A percentile compares a stretch with the other conserved stretches of the same genome.
Conservation (phyloP, 2,113 vertebrate species). For the Miniopterus natalensis region DNA sequence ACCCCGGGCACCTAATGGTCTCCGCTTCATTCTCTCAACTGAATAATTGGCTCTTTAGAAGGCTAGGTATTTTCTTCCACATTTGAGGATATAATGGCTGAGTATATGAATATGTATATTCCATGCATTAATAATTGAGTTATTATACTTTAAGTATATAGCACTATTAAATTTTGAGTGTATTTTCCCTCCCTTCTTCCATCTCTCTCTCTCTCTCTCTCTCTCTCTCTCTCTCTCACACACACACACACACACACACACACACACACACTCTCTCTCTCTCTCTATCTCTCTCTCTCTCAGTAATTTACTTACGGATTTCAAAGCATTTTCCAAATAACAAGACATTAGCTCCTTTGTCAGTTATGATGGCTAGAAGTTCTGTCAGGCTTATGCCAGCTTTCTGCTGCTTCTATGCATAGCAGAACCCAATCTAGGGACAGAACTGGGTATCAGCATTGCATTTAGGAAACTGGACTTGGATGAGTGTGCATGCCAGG, state of each 20-base stretch:
- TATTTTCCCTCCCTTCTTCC: not conserved
- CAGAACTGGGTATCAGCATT: not conserved
- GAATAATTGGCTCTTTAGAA: constrained; percentile 24
- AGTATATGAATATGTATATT: not conserved
- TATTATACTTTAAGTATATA: constrained; percentile 11
- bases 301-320: not conserved
- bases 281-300: not conserved
- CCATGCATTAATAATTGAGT: not conserved
- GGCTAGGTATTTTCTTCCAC: not conserved
- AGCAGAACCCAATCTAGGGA: not conserved
- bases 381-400: not conserved
- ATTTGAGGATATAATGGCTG: not conserved
- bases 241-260: not conserved
- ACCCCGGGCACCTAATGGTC: rapidly evolving
- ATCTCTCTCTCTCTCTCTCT: not conserved
- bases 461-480: constrained; percentile 56
- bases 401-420: constrained; percentile 33
- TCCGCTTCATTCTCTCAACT: not conserved
- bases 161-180: not conserved
- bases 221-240: not conserved
- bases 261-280: not conserved
- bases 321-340: constrained; percentile 41
- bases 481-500: not conserved
- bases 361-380: not conserved
- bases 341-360: constrained; percentile 43